Conservation (phyloP, 2,113 vertebrate species). For the Kobus ellipsiprymnus region DNA sequence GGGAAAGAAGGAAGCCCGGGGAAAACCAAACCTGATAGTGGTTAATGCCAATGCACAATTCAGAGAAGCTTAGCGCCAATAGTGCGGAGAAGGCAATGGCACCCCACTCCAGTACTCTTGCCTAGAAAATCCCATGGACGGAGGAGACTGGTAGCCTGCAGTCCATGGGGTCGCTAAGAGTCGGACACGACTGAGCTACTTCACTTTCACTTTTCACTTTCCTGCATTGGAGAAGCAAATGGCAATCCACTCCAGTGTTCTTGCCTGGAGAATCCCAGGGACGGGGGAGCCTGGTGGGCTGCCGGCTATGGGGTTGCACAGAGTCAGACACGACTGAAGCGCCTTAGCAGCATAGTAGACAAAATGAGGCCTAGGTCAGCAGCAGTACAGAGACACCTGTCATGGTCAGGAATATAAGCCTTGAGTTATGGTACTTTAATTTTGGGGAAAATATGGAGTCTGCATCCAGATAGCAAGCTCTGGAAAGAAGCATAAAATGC, state of each 20-base stretch:
- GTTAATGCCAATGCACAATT: not conserved
- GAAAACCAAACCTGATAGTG: not conserved
- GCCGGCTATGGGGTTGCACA: too few species aligned
- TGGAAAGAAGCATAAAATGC: not conserved
- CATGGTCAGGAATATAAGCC: not conserved
- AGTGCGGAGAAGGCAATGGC: not conserved
- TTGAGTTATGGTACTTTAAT: not conserved
- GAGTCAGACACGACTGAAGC: fast-evolving
- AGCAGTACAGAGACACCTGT: not conserved
- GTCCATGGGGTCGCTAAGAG: too few species aligned
- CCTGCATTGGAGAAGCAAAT: too few species aligned
- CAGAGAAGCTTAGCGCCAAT: not conserved
- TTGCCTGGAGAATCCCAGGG: too few species aligned
- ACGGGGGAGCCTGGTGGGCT: fast-evolving
- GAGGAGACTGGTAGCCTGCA: too few species aligned
- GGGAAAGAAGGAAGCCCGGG: not conserved
- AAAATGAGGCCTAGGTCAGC: too few species aligned
- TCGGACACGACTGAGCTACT: fast-evolving
- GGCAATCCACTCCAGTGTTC: too few species aligned
- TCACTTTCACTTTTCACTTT: too few species aligned
- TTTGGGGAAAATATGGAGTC: not conserved
- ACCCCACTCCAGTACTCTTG: too few species aligned
- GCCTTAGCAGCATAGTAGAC: too few species aligned
- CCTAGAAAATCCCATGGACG: too few species aligned
- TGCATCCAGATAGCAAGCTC: not conserved